Conservation (phyloP, 2,113 vertebrate species). For the Misgurnus anguillicaudatus region DNA sequence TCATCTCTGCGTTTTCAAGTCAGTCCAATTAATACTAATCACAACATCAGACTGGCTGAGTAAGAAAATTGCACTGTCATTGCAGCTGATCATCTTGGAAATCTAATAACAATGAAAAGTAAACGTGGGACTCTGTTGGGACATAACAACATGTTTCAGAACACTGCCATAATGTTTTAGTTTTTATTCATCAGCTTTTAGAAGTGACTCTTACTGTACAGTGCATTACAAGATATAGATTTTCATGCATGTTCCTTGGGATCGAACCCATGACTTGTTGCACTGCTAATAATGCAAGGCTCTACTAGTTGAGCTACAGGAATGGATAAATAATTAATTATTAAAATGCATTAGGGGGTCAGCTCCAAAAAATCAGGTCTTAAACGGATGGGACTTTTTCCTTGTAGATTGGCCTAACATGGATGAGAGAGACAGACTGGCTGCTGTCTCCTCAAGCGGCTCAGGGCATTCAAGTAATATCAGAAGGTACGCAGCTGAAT, state of each 20-base stretch:
- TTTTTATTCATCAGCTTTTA: background rate
- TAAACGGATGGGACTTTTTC: slow-evolving; percentile 25
- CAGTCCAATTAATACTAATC: slow-evolving; percentile 50
- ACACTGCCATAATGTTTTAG: background rate
- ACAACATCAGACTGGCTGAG: slow-evolving; percentile 31
- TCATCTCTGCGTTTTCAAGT: slow-evolving; percentile 40
- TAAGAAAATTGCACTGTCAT: slow-evolving; percentile 16
- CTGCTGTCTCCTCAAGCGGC: slow-evolving; percentile 43
- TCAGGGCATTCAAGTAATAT: slow-evolving; percentile 50
- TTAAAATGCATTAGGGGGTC: slow-evolving; percentile 22
- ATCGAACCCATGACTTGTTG: no score
- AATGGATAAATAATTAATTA: background rate
- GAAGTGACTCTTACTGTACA: background rate
- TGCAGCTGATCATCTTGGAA: slow-evolving; percentile 17
- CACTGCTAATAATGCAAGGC: no score
- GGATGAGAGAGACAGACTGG: slow-evolving; percentile 35
- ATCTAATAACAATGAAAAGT: slow-evolving; percentile 19
- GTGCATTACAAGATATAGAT: no score
- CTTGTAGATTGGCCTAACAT: slow-evolving; percentile 17
- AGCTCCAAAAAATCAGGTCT: slow-evolving; percentile 9
- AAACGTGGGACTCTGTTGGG: background rate
- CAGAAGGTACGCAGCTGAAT: slow-evolving; percentile 53
- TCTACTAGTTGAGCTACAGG: no score
- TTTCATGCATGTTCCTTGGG: no score
- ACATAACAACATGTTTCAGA: background rate